These are phyloP conservation scores for Anthrax anthrax DNA, from an alignment of 2,888 invertebrate genomes.

Conservation along the genomic window DNA sequence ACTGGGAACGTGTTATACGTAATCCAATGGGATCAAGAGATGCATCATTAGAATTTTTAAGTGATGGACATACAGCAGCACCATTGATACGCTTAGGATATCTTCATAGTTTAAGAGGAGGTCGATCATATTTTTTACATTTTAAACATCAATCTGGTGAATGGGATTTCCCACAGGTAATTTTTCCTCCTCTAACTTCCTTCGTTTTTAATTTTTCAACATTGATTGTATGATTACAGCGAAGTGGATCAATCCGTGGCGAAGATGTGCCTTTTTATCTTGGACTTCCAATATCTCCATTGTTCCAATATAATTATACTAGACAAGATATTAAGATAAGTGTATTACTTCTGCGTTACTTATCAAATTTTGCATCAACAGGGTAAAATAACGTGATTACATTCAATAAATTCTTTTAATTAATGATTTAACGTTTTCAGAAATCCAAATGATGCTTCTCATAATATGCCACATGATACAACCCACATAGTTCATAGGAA, in stretches of 20 bases:
- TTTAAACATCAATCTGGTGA: conserved; percentile 76
- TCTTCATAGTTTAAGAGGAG: conserved; percentile 62
- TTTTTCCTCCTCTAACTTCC: too few species aligned
- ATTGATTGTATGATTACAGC: conserved; percentile 44
- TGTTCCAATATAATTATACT: conserved; percentile 64
- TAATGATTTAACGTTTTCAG: neutral
- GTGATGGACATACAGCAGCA: conserved; percentile 84
- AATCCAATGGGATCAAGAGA: conserved; percentile 76
- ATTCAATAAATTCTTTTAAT: neutral
- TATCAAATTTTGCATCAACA: conserved; percentile 74
- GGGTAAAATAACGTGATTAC: conserved; percentile 45
- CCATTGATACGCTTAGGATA: conserved; percentile 67
- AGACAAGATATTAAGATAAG: conserved; percentile 63
- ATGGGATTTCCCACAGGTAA: conserved; percentile 62
- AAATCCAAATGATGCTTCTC: conserved; percentile 18
- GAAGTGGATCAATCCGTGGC: conserved; percentile 67
- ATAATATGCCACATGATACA: conserved; percentile 20
- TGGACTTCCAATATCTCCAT: conserved; percentile 57
- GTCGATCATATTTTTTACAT: conserved; percentile 74
- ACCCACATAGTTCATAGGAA: conserved; percentile 12
- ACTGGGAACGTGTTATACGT: conserved; percentile 83
- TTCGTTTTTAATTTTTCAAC: too few species aligned
- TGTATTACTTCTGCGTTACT: conserved; percentile 64
- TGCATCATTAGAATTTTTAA: conserved; percentile 70
- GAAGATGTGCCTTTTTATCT: conserved; percentile 78